Conservation (phyloP, 1,140 invertebrate species). For the Carcinoscorpius rotundicauda region DNA sequence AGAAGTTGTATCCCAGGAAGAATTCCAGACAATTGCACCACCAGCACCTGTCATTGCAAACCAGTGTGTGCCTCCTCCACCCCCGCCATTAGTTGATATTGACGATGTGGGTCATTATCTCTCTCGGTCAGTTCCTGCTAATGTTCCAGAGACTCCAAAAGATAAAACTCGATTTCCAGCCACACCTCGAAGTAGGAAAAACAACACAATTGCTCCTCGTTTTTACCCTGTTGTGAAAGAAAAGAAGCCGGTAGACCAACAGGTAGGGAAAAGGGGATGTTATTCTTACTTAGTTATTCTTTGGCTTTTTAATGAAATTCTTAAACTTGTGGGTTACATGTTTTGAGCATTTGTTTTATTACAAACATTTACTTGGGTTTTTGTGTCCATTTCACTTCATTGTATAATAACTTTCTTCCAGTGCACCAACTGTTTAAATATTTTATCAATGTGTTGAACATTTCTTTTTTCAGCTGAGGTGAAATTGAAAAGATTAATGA, state of each 20-base stretch:
- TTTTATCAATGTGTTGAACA: too few relatives aligned
- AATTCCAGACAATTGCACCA: constrained; percentile 67
- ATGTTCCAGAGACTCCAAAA: constrained; percentile 3
- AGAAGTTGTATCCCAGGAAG: constrained; percentile 76
- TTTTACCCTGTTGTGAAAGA: constrained; percentile 94
- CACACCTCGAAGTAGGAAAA: constrained; percentile 27
- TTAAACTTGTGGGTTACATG: too few relatives aligned
- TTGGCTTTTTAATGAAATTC: too few relatives aligned
- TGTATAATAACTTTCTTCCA: too few relatives aligned
- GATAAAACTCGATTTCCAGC: constrained; percentile 16
- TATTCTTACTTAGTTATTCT: too few relatives aligned
- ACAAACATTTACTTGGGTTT: too few relatives aligned
- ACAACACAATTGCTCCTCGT: constrained; percentile 41
- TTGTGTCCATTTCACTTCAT: too few relatives aligned
- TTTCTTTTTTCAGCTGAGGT: too few relatives aligned
- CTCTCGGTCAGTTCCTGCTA: background rate
- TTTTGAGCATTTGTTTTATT: too few relatives aligned
- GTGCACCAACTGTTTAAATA: too few relatives aligned
- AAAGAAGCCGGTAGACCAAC: constrained; percentile 31
- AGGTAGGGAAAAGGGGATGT: constrained; percentile 12
- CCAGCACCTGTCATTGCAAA: constrained; percentile 46
- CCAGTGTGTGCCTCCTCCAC: constrained; percentile 54
- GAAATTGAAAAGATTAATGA: too few relatives aligned
- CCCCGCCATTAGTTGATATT: constrained; percentile 33
- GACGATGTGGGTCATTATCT: background rate